Evolutionary conservation across 2,113 vertebrate genomes (phyloP).

Genomic region (Bolborhynchus lineola): DNA sequence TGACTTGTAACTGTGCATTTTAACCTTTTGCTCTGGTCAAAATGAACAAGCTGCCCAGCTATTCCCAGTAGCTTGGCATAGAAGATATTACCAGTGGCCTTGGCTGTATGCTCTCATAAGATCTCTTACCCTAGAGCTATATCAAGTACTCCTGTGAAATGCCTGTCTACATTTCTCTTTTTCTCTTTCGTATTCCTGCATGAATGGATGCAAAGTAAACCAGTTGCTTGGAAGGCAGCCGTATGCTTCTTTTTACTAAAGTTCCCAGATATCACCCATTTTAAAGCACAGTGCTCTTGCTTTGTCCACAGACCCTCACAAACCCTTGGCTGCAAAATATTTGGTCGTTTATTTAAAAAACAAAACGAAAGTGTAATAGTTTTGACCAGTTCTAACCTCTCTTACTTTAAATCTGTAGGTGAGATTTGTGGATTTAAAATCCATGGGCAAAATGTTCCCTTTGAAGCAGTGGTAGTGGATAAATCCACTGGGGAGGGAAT

Average conservation of each 20-base stretch:
- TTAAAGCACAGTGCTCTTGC: slow-evolving; percentile 82
- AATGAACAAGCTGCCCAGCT: slow-evolving; percentile 60
- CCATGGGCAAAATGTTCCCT: slow-evolving; percentile 93
- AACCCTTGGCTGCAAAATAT: slow-evolving; percentile 86
- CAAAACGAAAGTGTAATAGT: accelerated
- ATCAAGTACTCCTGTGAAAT: slow-evolving; percentile 96
- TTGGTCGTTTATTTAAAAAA: slow-evolving; percentile 72
- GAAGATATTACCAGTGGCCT: slow-evolving; percentile 63
- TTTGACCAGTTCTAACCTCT: not conserved
- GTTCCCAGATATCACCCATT: slow-evolving; percentile 82
- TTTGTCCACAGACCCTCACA: slow-evolving; percentile 88
- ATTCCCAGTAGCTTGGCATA: slow-evolving; percentile 58
- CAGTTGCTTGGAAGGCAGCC: slow-evolving; percentile 91
- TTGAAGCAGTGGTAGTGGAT: slow-evolving; percentile 96
- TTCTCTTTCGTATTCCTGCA: slow-evolving; percentile 88
- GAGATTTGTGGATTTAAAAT: slow-evolving; percentile 99
- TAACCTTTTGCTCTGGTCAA: slow-evolving; percentile 75
- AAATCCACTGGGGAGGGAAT: slow-evolving; percentile 94
- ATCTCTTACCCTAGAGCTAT: slow-evolving; percentile 73
- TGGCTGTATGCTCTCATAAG: slow-evolving; percentile 67
- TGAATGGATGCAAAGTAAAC: slow-evolving; percentile 97
- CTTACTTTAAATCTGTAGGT: slow-evolving; percentile 75
- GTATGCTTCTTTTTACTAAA: slow-evolving; percentile 81
- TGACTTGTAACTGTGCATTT: slow-evolving; percentile 74
- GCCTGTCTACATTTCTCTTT: slow-evolving; percentile 86